A percentile compares a stretch with the other conserved stretches of the same genome.
Conservation (phyloP, 2,797 vertebrate species). For the Chromis chromis region DNA sequence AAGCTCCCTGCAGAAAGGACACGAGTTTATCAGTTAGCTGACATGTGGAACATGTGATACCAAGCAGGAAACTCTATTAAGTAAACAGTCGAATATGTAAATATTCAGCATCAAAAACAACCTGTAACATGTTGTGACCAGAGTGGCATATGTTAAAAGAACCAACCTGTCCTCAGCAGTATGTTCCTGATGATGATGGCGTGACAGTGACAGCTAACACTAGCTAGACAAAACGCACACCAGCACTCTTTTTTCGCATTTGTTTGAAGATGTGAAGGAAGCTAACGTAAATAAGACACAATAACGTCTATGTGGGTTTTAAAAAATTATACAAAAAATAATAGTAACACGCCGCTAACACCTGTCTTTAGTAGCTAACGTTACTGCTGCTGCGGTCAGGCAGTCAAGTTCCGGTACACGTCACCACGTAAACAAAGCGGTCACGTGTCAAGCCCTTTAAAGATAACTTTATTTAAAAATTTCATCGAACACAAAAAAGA, state of each 20-base stretch:
- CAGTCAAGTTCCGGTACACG: constrained; percentile 66
- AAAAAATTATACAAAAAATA: neutral
- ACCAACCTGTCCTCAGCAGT: constrained; percentile 26
- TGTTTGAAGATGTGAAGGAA: neutral
- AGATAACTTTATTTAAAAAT: neutral
- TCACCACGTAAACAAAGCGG: constrained; percentile 73
- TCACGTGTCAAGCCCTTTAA: constrained; percentile 57
- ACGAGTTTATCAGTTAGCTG: neutral
- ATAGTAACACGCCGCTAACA: neutral
- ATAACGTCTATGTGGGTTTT: rapidly evolving
- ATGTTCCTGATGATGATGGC: constrained; percentile 10
- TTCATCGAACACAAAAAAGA: neutral
- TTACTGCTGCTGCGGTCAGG: neutral
- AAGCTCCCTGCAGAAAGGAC: neutral
- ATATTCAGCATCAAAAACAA: neutral
- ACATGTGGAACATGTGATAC: too few relatives aligned
- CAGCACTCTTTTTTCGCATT: neutral
- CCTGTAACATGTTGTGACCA: neutral
- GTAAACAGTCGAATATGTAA: too few relatives aligned
- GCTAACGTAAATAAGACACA: neutral
- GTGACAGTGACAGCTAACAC: constrained; percentile 7
- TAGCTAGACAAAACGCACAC: neutral
- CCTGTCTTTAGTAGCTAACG: neutral
- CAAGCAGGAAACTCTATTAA: too few relatives aligned
- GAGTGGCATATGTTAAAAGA: neutral